Conservation (phyloP, 1,140 invertebrate genomes). For the Drosophila prosaltans region DNA sequence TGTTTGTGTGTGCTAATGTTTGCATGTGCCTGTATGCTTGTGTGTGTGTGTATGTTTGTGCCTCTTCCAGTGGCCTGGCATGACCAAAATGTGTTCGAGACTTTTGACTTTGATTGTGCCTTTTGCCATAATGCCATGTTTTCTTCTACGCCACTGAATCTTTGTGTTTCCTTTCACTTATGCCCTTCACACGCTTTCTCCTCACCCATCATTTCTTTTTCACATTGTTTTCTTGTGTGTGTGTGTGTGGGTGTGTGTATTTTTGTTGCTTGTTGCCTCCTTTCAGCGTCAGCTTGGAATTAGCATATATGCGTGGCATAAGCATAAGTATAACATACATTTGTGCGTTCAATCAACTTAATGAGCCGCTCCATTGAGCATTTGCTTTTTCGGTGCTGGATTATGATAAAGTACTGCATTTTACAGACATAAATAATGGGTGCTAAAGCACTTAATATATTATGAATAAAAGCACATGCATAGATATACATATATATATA, state of each 20-base stretch:
- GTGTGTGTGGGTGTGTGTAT: slow-evolving; percentile 14
- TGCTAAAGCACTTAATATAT: slow-evolving; percentile 49
- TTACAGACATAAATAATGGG: slow-evolving; percentile 54
- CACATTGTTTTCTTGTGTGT: slow-evolving; percentile 17
- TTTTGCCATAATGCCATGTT: slow-evolving; percentile 23
- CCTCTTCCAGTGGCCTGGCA: slow-evolving; percentile 23
- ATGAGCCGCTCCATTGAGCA: slow-evolving; percentile 70
- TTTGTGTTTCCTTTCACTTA: slow-evolving; percentile 27
- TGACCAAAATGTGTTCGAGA: slow-evolving; percentile 10
- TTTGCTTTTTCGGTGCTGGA: slow-evolving; percentile 30
- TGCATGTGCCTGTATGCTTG: not conserved
- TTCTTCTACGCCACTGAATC: slow-evolving; percentile 21
- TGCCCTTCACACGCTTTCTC: slow-evolving; percentile 23
- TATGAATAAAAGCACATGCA: slow-evolving; percentile 20
- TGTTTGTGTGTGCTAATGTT: slow-evolving; percentile 12
- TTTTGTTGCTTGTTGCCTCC: slow-evolving; percentile 12
- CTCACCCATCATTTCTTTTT: slow-evolving; percentile 25
- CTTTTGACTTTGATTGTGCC: slow-evolving; percentile 17
- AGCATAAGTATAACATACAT: slow-evolving; percentile 43
- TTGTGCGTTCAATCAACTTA: slow-evolving; percentile 74
- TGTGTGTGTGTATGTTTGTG: slow-evolving; percentile 21
- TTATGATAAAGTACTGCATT: slow-evolving; percentile 53
- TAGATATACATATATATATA: not conserved
- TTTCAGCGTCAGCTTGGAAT: slow-evolving; percentile 62
- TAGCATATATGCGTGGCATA: slow-evolving; percentile 53